Evolutionary conservation across 2,113 vertebrate genomes (phyloP).

Genomic region (Eleginops maclovinus): DNA sequence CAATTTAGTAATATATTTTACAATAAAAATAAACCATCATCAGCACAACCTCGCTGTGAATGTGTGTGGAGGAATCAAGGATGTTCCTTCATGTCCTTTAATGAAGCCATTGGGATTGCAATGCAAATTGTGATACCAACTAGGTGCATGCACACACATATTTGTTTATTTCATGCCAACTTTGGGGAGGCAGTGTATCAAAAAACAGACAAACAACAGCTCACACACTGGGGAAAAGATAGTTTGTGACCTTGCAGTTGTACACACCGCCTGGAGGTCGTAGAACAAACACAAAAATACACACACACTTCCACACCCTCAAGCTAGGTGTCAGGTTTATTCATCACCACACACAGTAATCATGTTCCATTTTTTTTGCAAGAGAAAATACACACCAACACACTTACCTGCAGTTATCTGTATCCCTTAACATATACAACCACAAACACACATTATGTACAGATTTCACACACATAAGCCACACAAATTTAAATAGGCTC

Average conservation of each 20-base stretch:
- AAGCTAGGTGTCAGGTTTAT: slow-evolving; percentile 51
- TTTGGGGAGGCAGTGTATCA: neutral
- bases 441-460: neutral
- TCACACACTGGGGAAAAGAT: neutral
- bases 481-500: neutral
- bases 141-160: too few species aligned
- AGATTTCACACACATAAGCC: neutral
- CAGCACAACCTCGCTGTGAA: too few species aligned
- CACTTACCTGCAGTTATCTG: neutral
- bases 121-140: too few species aligned
- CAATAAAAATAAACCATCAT: too few species aligned
- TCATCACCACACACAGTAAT: slow-evolving; percentile 38
- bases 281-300: neutral
- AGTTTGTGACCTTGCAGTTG: slow-evolving; percentile 51
- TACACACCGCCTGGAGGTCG: neutral
- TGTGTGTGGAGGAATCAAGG: too few species aligned
- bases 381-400: neutral
- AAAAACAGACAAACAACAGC: slow-evolving; percentile 14
- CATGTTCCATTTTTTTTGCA: too few species aligned
- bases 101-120: too few species aligned
- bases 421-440: neutral
- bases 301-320: slow-evolving; percentile 3
- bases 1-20: too few species aligned
- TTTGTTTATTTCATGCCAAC: too few species aligned
- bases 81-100: too few species aligned